Percentiles rank a stretch among this genome's conserved stretches.
Conservation (phyloP, 2,113 vertebrate genomes). For the Butastur rufipennis region DNA sequence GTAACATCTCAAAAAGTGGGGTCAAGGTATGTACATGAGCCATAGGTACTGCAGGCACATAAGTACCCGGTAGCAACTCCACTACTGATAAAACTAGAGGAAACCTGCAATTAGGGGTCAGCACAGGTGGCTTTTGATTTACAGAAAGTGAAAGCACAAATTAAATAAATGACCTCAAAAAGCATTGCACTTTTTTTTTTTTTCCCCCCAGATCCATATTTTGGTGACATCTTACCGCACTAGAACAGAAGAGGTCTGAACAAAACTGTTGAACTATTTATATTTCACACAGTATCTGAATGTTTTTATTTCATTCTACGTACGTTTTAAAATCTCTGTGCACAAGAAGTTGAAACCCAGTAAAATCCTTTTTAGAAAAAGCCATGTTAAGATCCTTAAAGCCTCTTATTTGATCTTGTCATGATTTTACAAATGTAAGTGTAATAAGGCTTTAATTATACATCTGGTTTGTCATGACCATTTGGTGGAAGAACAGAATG, state of each 20-base stretch:
- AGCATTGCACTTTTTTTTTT: not conserved
- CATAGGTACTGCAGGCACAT: not conserved
- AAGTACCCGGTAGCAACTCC: not conserved
- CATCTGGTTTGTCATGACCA: not conserved
- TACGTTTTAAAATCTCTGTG: not conserved
- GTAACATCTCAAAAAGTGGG: not conserved
- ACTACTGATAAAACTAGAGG: not conserved
- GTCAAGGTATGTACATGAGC: accelerated
- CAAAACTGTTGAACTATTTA: not conserved
- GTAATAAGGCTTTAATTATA: not conserved
- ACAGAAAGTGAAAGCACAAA: not conserved
- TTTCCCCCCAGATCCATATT: not conserved
- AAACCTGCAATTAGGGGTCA: not conserved
- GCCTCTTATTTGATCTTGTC: not conserved
- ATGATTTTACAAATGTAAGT: not conserved
- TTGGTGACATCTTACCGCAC: not conserved
- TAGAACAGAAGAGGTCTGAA: not conserved
- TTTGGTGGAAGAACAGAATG: not conserved
- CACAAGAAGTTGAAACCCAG: not conserved
- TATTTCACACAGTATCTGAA: not conserved
- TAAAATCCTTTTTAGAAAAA: not conserved
- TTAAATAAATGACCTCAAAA: not conserved
- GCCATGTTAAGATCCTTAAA: not conserved
- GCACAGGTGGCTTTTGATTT: not conserved
- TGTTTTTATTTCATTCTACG: not conserved